These are phyloP conservation scores for Leucosticte australis DNA, from an alignment of 2,113 vertebrate genomes.

Conservation along the genomic window DNA sequence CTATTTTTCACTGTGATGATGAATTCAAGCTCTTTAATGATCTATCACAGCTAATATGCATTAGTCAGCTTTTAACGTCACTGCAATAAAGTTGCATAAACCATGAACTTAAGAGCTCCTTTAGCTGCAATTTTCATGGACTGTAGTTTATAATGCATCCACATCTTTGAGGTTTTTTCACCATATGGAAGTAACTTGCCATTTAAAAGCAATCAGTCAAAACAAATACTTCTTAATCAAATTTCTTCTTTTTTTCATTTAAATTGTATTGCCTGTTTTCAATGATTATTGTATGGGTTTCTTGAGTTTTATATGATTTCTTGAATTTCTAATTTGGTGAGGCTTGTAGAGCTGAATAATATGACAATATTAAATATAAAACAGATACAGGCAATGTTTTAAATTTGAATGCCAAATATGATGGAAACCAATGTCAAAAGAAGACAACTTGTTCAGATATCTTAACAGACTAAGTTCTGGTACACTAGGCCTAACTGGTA, in stretches of 20 bases:
- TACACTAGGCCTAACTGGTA: not conserved
- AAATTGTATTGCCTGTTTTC: not conserved
- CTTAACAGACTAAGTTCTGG: not conserved
- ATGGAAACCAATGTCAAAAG: not conserved
- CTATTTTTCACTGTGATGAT: not conserved
- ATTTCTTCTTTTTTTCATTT: not conserved
- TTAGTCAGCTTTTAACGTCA: not conserved
- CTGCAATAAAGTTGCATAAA: not conserved
- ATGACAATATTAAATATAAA: not conserved
- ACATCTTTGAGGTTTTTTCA: not conserved
- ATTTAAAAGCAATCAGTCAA: not conserved
- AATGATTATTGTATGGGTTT: not conserved
- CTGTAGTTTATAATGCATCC: not conserved
- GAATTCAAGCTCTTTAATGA: not conserved
- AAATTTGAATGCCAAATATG: not conserved
- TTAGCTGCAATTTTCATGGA: not conserved
- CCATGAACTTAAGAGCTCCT: not conserved
- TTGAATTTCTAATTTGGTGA: not conserved
- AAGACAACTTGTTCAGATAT: not conserved
- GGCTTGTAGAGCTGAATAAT: not conserved
- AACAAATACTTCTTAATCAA: not conserved
- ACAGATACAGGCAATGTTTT: not conserved
- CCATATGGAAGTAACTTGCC: not conserved
- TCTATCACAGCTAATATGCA: not conserved
- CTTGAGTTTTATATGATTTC: not conserved